Conservation (phyloP, 2,888 invertebrate genomes). For the Drosophila seclusa region DNA sequence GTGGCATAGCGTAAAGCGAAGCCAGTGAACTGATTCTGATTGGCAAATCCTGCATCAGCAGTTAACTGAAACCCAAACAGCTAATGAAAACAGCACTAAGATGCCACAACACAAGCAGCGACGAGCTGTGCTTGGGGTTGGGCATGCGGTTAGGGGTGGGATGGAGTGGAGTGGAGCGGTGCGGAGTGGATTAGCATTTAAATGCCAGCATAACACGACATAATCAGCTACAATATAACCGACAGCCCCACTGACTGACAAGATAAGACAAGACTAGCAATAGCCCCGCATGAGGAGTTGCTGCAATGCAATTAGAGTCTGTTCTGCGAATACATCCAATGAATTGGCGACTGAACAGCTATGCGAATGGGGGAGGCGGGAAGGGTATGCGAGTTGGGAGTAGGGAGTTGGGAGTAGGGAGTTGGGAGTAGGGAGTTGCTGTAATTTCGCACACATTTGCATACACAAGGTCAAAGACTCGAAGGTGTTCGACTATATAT, state of each 20-base stretch:
- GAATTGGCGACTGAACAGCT: conserved; percentile 2
- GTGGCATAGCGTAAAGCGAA: not conserved
- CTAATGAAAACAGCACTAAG: conserved; percentile 54
- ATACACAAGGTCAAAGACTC: not conserved
- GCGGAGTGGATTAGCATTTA: conserved; percentile 30
- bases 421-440: not conserved
- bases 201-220: conserved; percentile 54
- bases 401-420: not conserved
- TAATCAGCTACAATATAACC: conserved; percentile 36
- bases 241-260: conserved; percentile 13
- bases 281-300: conserved; percentile 31
- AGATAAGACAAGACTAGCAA: conserved; percentile 16
- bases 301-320: conserved; percentile 53
- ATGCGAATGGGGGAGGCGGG: not conserved
- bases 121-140: not conserved
- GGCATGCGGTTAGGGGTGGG: no score
- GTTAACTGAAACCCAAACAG: conserved; percentile 71
- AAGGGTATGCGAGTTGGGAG: not conserved
- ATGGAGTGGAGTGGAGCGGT: not conserved
- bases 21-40: conserved; percentile 69
- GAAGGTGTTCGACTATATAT: not conserved
- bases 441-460: not conserved
- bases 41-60: conserved; percentile 74
- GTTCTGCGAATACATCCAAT: conserved; percentile 27
- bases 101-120: conserved; percentile 11